Evolutionary conservation across 23 tunicate species (phyloP), one percentile per base, ranked within the genome.

Genomic region (Aplidium turbinatum): DNA sequence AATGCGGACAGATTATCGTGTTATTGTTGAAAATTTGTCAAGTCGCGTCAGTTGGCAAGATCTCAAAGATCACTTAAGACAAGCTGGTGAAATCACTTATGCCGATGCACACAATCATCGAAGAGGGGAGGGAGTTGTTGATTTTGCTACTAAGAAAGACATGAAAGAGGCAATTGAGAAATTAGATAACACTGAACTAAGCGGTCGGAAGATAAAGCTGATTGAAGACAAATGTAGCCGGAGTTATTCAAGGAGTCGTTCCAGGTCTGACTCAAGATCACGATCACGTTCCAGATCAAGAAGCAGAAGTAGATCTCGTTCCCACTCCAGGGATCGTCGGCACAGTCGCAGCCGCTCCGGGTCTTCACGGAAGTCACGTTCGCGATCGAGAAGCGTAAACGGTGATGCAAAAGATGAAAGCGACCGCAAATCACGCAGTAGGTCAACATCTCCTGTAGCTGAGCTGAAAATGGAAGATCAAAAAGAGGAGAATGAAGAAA

Each of bases 1-100:
- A 7, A 42, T 83, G 1, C 74, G 82, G n/a, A 85, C 91, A 35
- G 77, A 85, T 33, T 70, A 85, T 29, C 50, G 91, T 19, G 78
- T 85, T 2, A 68, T 77, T 42, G 91, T 85, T n/a, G 83, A 85
- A 46, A 85, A 85, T 70, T 33, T 85, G 7, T 85, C 91, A 0
- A 46, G 85, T 4, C 51, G 78, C 28, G 64, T 61, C 42, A 78
- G 90, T 33, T 89, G 96, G 96, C 96, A 89, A 70, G 96, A 89
- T 82, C 57, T 89, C 21, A 89, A 89, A 60, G 96, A 89, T 83
- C 70, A 70, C 30, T 57, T 89, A 3, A 55, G 96, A 13, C 61
- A 50, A 56, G 78, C 67, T 57, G 96, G 82, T 26, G 96, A 89
- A 47, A 80, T 85, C 34, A 58, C 89, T 16, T 89, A 57, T 57